A percentile compares a stretch with the other conserved stretches of the same genome.
Evolutionary conservation across 2,113 vertebrate species (phyloP).

Genomic region (Ammodytes dubius): DNA sequence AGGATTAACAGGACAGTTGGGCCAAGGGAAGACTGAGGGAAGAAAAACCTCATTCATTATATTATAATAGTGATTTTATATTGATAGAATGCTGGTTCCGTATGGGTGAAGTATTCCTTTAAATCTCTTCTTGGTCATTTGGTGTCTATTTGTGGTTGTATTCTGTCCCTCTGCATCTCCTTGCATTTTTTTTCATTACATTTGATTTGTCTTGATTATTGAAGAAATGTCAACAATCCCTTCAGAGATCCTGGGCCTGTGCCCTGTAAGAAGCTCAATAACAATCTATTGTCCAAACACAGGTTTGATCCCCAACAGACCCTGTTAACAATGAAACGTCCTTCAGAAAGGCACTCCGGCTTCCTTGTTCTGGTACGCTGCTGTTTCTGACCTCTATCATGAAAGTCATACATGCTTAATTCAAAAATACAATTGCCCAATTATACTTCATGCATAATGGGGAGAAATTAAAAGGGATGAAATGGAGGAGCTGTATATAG

Average conservation of each 20-base stretch:
- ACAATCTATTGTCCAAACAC: not conserved
- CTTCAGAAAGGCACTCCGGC: conserved; percentile 34
- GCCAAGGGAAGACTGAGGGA: no score
- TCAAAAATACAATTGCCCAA: conserved; percentile 42
- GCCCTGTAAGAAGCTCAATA: not conserved
- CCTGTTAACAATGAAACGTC: not conserved
- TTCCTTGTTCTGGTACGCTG: conserved; percentile 24
- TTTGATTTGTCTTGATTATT: not conserved
- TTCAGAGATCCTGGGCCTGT: not conserved
- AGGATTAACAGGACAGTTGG: no score
- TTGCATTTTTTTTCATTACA: not conserved
- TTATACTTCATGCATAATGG: conserved; percentile 60
- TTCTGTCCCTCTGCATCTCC: not conserved
- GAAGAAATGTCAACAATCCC: not conserved
- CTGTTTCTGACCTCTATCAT: conserved; percentile 45
- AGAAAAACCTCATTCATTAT: no score
- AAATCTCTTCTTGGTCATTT: not conserved
- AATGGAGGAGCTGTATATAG: conserved; percentile 6
- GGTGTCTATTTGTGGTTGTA: no score
- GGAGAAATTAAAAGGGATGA: conserved; percentile 1
- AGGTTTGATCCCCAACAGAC: conserved; percentile 21
- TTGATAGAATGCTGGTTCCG: no score
- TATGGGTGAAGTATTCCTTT: not conserved
- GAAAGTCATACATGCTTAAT: conserved; percentile 53
- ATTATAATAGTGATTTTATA: no score